Conservation (phyloP, 2,113 vertebrate species). For the Myrmecophaga tridactyla region DNA sequence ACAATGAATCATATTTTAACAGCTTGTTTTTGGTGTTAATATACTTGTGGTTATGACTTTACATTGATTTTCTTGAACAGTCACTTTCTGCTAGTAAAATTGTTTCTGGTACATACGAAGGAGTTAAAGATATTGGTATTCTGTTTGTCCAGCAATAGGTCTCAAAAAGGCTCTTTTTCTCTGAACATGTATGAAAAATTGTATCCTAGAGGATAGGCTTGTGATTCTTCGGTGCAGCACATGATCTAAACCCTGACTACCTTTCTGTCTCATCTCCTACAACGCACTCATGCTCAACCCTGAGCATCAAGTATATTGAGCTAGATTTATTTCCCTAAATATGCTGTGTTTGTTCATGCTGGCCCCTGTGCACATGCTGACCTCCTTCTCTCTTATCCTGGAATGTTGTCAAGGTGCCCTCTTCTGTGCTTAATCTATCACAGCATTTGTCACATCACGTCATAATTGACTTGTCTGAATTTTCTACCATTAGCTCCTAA, state of each 20-base stretch:
- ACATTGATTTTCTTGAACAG: slow-evolving; percentile 62
- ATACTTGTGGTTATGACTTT: slow-evolving; percentile 66
- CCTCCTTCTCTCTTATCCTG: background rate
- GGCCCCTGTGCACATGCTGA: background rate
- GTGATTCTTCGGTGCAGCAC: background rate
- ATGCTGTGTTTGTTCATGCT: background rate
- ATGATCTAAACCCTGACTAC: background rate
- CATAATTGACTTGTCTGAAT: slow-evolving; percentile 19
- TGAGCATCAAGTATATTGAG: background rate
- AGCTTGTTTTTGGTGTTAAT: slow-evolving; percentile 56
- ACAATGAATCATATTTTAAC: slow-evolving; percentile 22
- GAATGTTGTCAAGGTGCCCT: background rate
- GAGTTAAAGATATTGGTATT: slow-evolving; percentile 57
- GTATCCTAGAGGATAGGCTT: background rate
- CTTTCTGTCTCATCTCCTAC: background rate
- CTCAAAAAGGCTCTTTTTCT: slow-evolving; percentile 37
- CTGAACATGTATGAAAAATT: slow-evolving; percentile 54
- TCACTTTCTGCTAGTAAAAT: slow-evolving; percentile 73
- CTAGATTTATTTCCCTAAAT: background rate
- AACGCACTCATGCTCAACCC: background rate
- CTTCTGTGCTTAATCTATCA: background rate
- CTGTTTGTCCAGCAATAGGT: slow-evolving; percentile 54
- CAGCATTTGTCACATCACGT: background rate
- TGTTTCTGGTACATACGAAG: slow-evolving; percentile 61
- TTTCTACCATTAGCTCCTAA: background rate